Evolutionary conservation across 2,797 vertebrate genomes (phyloP).

Genomic region (Myioborus melanocephalus): DNA sequence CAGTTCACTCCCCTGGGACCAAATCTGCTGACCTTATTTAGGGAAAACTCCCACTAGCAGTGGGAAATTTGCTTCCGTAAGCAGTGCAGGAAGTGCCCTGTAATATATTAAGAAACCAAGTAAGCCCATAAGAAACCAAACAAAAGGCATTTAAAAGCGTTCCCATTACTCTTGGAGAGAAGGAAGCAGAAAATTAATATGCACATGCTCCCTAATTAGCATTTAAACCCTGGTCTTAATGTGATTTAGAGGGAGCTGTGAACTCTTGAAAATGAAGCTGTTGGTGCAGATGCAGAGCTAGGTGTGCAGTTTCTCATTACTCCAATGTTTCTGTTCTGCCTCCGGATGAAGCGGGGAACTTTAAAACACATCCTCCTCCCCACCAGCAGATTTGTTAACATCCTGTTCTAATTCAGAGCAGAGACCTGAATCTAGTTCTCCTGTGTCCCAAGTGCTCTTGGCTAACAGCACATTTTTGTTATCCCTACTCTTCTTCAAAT

Average conservation of each 20-base stretch:
- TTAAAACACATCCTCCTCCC: neutral
- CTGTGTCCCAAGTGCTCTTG: neutral
- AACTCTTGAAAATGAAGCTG: slow-evolving; percentile 37
- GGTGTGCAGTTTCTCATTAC: slow-evolving; percentile 50
- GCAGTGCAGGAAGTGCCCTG: slow-evolving; percentile 53
- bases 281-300: slow-evolving; percentile 35
- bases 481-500: neutral
- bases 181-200: slow-evolving; percentile 48
- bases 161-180: neutral
- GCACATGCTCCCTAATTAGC: slow-evolving; percentile 38
- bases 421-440: neutral
- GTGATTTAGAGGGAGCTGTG: slow-evolving; percentile 22
- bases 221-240: slow-evolving; percentile 26
- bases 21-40: slow-evolving; percentile 41
- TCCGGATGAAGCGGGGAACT: neutral
- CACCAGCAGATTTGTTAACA: slow-evolving; percentile 8
- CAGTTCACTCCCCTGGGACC: neutral
- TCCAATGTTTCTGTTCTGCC: slow-evolving; percentile 10
- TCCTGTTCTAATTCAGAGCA: slow-evolving; percentile 48
- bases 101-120: slow-evolving; percentile 58
- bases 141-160: slow-evolving; percentile 40
- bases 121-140: slow-evolving; percentile 31
- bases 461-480: neutral
- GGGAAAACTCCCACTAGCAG: slow-evolving; percentile 40
- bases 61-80: slow-evolving; percentile 62